Conservation (phyloP, 2,888 invertebrate genomes). For the Drosophila setosimentum region DNA sequence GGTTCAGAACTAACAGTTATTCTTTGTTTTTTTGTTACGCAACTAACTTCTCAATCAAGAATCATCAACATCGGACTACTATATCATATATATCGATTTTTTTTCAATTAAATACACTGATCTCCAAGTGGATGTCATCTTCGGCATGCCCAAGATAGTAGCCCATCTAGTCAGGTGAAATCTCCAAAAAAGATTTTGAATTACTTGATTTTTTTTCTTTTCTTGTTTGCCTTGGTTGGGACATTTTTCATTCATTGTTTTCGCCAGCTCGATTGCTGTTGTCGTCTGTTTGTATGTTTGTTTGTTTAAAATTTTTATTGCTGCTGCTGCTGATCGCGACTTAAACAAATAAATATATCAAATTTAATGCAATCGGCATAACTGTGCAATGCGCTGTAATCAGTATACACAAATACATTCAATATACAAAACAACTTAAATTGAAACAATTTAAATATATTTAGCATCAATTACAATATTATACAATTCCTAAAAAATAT, state of each 20-base stretch:
- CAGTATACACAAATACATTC: not conserved
- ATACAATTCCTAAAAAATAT: not conserved
- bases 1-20: too few relatives aligned
- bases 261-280: constrained; percentile 5
- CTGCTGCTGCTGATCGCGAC: constrained; percentile 21
- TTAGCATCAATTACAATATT: not conserved
- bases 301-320: constrained; percentile 28
- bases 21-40: too few relatives aligned
- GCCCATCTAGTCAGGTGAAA: not conserved
- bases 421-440: not conserved
- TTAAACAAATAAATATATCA: constrained; percentile 23
- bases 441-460: not conserved
- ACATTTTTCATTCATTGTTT: constrained; percentile 51
- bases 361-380: not conserved
- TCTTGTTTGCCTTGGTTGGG: not conserved
- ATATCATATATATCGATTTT: not conserved
- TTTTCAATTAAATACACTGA: not conserved
- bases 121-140: not conserved
- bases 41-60: not conserved
- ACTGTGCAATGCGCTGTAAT: not conserved
- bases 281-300: constrained; percentile 44
- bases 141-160: not conserved
- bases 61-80: not conserved
- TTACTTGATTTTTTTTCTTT: not conserved
- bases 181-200: not conserved